phyloP scores from a whole-genome alignment of 1,140 invertebrate species.

The Drosophila biarmipes region DNA sequence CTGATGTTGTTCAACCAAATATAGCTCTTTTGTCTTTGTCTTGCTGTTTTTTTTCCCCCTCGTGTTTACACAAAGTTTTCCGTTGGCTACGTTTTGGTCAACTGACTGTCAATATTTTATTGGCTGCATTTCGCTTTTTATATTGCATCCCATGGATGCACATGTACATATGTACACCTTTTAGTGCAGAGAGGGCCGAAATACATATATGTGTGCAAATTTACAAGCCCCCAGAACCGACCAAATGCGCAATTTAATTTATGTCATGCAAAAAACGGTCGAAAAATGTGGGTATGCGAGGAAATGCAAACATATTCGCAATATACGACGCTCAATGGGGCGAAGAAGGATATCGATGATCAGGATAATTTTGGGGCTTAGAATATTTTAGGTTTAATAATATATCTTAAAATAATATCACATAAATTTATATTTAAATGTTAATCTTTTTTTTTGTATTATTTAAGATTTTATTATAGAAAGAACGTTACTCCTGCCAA shows the following conservation, averaged over 20 bases:
- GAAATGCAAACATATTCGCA: constrained; percentile 7
- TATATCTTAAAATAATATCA: no score
- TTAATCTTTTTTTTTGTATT: no score
- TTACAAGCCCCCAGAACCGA: constrained; percentile 6
- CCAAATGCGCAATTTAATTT: constrained; percentile 61
- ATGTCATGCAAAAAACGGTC: constrained; percentile 29
- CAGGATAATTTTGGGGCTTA: background rate
- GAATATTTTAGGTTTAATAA: background rate
- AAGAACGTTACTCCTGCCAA: background rate
- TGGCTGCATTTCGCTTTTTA: constrained; percentile 40
- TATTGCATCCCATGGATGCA: constrained; percentile 10
- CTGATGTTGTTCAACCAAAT: constrained; percentile 1
- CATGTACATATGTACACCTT: constrained; percentile 2
- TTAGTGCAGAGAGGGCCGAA: background rate
- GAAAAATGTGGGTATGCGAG: constrained; percentile 6
- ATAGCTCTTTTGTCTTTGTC: background rate
- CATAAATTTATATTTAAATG: no score
- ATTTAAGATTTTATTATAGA: no score
- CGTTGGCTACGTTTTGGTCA: constrained; percentile 31
- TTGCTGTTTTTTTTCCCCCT: background rate
- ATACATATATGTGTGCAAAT: constrained; percentile 1
- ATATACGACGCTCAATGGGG: background rate
- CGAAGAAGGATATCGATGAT: background rate
- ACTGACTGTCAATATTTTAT: constrained; percentile 65
- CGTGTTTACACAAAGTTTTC: constrained; percentile 50